Base-by-base conservation (phyloP, 2,888 invertebrate species). In the Dromius quadrimaculatus region DNA sequence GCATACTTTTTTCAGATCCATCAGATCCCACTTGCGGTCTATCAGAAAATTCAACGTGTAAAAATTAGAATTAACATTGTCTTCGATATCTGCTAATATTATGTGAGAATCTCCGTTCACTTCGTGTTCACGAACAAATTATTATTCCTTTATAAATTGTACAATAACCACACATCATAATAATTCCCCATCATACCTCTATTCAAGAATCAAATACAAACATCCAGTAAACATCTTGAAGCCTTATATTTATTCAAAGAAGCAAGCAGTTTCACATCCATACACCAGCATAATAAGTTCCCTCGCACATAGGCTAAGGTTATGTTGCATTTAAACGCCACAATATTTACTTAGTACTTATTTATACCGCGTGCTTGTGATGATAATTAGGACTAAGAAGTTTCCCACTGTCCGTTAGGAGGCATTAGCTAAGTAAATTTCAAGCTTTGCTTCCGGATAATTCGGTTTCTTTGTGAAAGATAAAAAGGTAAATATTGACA, bases 271-370 rank as follows among this genome's bases (percentile, higher is more conserved):
- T 38, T 38, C 38, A 38, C 38, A 38, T 13, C n/a, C n/a, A n/a
- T n/a, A n/a, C n/a, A n/a, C n/a, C n/a, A n/a, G n/a, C n/a, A n/a
- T n/a, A n/a, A n/a, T n/a, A n/a, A n/a, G n/a, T n/a, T n/a, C n/a
- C n/a, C n/a, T n/a, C n/a, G n/a, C 38, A 15, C 38, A 1, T 5
- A 5, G 38, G n/a, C 38, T 38, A 38, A 38, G 47, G 47, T 61
- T 38, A 38, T 38, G 36, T 13, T 41, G 41, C 23, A 20, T 50
- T 47, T 36, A 65, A 65, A 50, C 47, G 65, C 50, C 11, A 65
- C 50, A 50, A 65, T 65, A 50, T 65, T 65, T 65, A 50, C 50
- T 20, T 3, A 50, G 43, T 65, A 65, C 65, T 65, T 65, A 65
- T 65, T 65, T 65, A 47, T 65, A 34, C 38, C 41, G 43, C 62